Percentiles rank a stretch among this genome's conserved stretches.
Evolutionary conservation across 2,888 invertebrate species (phyloP).

Genomic region (Ormyrus pomaceus): DNA sequence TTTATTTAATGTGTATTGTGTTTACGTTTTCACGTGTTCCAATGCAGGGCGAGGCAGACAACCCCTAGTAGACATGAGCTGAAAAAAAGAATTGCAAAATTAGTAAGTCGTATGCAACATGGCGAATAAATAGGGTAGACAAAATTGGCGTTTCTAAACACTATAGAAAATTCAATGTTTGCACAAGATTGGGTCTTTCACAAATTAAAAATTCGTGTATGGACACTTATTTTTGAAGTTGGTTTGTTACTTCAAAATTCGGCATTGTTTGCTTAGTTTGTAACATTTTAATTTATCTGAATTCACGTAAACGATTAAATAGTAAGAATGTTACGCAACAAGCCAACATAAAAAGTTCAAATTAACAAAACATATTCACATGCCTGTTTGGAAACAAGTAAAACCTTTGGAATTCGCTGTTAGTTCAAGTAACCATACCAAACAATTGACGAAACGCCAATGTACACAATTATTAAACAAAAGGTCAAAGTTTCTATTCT

Average conservation of each 20-base stretch:
- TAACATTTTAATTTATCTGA: no score
- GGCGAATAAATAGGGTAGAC: background rate
- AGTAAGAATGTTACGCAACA: conserved; percentile 1
- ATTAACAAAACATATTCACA: background rate
- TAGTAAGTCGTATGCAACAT: background rate
- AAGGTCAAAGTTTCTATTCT: conserved; percentile 43
- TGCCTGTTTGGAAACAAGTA: conserved; percentile 21
- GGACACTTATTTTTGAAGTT: background rate
- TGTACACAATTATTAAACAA: conserved; percentile 32
- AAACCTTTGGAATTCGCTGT: conserved; percentile 23
- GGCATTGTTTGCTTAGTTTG: background rate
- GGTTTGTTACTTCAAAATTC: background rate
- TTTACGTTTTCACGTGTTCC: conserved; percentile 64
- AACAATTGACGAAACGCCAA: conserved; percentile 35
- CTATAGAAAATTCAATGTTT: background rate
- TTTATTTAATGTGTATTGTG: conserved; percentile 61
- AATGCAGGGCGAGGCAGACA: conserved; percentile 61
- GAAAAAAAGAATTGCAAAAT: conserved; percentile 64
- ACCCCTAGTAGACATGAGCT: conserved; percentile 73
- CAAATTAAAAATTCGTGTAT: no score
- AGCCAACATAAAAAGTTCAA: conserved; percentile 8
- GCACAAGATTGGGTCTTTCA: background rate
- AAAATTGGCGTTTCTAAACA: conserved; percentile 35
- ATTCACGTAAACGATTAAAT: no score
- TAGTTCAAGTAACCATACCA: conserved; percentile 28